Base-by-base conservation (phyloP, 1,140 invertebrate genomes). In the Whitmania pigra region DNA sequence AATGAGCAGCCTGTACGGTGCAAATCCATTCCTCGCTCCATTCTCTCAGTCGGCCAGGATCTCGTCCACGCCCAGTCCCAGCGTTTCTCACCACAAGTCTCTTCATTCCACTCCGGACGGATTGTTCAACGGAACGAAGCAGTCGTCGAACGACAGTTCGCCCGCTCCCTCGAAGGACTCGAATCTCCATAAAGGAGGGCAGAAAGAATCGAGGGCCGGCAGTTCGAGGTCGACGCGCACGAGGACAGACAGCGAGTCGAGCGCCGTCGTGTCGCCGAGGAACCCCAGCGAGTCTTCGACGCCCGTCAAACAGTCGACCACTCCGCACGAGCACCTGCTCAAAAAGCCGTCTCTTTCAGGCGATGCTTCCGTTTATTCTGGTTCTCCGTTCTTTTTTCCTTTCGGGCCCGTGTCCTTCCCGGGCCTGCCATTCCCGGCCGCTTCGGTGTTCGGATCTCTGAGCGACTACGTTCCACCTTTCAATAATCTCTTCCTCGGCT, bases 351-450 rank as follows among this genome's bases (percentile, higher is more conserved):
- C 53, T 4, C 25, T 70, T 9, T 54, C 69, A 4, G 53, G 31
- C 0, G 69, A 70, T 13, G 43, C 69, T 22, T 36, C 69, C 27
- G 2, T 70, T 2, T 70, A 70, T 53, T 70, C 69, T 17, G 22
- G 36, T 25, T 70, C 69, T 53, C 69, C 43, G n/a, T 70, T 70
- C 29, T 70, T 70, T 18, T 70, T 70, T 70, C 69, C 69, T 22
- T 70, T 70, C 20, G 49, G 69, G 13, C 22, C 43, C 31, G 25
- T 53, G 69, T 36, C 43, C 6, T 70, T 53, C 18, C 22, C 31
- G 6, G 69, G 69, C 15, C 2, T 70, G 43, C 53, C 69, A 4
- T 54, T 54, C 25, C 53, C 53, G 29, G 69, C 17, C 22, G 31
- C 43, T 20, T 49, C 43, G 3, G 17, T 22, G 31, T 20, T 70